Conservation (phyloP, 2,797 vertebrate species). For the Cheirogaleus major region DNA sequence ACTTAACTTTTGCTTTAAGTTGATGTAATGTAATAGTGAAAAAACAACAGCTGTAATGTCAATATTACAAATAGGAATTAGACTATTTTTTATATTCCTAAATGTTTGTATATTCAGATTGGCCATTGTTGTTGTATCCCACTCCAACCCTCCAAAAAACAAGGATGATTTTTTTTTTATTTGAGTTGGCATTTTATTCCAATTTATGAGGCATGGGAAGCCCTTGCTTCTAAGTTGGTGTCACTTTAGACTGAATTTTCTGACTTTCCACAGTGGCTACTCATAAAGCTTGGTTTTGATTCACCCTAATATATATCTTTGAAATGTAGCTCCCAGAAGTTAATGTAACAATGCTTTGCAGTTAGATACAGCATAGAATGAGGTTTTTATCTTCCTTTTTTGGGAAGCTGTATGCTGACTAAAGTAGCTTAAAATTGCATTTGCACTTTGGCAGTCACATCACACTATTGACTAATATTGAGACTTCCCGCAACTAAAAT, state of each 20-base stretch:
- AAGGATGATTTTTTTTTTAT: background rate
- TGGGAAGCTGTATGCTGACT: conserved; percentile 55
- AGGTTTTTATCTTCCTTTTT: conserved; percentile 59
- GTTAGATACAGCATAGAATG: conserved; percentile 5
- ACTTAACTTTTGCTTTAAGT: background rate
- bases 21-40: background rate
- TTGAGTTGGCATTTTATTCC: background rate
- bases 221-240: background rate
- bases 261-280: background rate
- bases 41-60: background rate
- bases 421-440: conserved; percentile 75
- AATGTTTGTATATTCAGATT: background rate
- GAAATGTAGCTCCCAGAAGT: conserved; percentile 7
- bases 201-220: conserved; percentile 11
- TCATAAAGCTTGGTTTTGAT: conserved; percentile 11
- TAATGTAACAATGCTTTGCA: conserved; percentile 39
- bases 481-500: conserved; percentile 68
- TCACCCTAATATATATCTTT: background rate
- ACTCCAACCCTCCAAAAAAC: background rate
- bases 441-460: conserved; percentile 64
- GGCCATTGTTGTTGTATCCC: background rate
- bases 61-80: background rate
- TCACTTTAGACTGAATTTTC: background rate
- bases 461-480: conserved; percentile 71
- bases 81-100: background rate